Evolutionary conservation across 2,888 invertebrate species (phyloP).

Genomic region (Drosophila merina): DNA sequence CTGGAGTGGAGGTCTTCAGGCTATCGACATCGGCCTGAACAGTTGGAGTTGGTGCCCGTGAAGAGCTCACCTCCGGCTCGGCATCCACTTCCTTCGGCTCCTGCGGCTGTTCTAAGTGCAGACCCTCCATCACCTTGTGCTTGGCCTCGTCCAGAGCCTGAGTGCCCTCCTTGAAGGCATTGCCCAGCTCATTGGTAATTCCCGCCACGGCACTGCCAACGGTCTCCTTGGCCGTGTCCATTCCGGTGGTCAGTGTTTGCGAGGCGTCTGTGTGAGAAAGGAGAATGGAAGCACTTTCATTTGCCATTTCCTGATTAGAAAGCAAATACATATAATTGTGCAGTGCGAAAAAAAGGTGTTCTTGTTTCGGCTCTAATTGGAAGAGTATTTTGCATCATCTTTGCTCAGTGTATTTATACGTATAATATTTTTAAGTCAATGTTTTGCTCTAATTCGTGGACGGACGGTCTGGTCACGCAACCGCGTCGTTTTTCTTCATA

Average conservation of each 20-base stretch:
- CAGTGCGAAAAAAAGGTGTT: not conserved
- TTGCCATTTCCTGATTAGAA: constrained; percentile 17
- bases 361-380: not conserved
- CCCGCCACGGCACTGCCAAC: constrained; percentile 76
- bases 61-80: constrained; percentile 42
- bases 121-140: constrained; percentile 74
- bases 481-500: constrained; percentile 69
- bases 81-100: constrained; percentile 1
- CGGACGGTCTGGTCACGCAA: constrained; percentile 63
- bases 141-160: constrained; percentile 73
- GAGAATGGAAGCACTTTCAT: constrained; percentile 34
- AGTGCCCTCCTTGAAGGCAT: constrained; percentile 71
- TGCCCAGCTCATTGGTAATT: constrained; percentile 76
- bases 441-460: constrained; percentile 61
- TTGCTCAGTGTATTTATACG: constrained; percentile 29
- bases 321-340: constrained; percentile 1
- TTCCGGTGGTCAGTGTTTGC: constrained; percentile 62
- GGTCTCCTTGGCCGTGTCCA: constrained; percentile 79
- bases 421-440: constrained; percentile 59
- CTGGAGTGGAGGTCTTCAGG: constrained; percentile 82
- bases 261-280: constrained; percentile 62
- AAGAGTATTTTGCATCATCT: not conserved
- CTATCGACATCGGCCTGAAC: constrained; percentile 77
- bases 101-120: constrained; percentile 64
- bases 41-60: constrained; percentile 62